These are phyloP conservation scores for Hypsibius dujardini DNA, from an alignment of 1,140 invertebrate species.

Conservation along the genomic window DNA sequence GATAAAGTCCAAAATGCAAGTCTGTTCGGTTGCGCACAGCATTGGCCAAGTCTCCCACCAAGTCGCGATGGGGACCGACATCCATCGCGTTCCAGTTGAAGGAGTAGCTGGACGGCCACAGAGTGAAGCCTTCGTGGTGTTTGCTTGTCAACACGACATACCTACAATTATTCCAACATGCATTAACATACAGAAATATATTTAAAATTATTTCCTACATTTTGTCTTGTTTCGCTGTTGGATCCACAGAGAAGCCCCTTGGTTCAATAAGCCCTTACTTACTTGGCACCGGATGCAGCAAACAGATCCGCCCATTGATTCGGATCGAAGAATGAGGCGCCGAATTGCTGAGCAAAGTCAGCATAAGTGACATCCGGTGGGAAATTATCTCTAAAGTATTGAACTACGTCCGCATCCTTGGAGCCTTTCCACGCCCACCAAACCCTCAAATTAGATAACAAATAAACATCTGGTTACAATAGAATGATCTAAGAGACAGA, in stretches of 20 bases:
- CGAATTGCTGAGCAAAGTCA: constrained; percentile 35
- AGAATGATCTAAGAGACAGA: neutral
- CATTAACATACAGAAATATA: constrained; percentile 20
- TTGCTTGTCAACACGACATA: constrained; percentile 78
- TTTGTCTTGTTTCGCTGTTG: too few relatives aligned
- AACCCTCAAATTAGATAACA: constrained; percentile 26
- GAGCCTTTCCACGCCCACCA: constrained; percentile 29
- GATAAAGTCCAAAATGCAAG: constrained; percentile 65
- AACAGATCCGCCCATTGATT: constrained; percentile 33
- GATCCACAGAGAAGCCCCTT: neutral
- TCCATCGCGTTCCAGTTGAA: constrained; percentile 78
- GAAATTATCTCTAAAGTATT: constrained; percentile 35
- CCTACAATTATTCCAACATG: constrained; percentile 33
- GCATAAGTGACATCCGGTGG: constrained; percentile 33
- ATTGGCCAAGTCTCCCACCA: constrained; percentile 47
- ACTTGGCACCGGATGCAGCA: constrained; percentile 28
- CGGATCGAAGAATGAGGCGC: constrained; percentile 33
- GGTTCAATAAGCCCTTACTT: constrained; percentile 17
- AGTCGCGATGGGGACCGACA: constrained; percentile 59
- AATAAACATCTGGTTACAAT: constrained; percentile 18
- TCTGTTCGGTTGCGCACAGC: constrained; percentile 46
- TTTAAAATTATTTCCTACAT: neutral
- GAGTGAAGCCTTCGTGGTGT: constrained; percentile 76
- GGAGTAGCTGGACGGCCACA: constrained; percentile 67
- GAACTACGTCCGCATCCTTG: constrained; percentile 21